Conservation (phyloP, 2,113 vertebrate genomes). For the Apodemus sylvaticus region DNA sequence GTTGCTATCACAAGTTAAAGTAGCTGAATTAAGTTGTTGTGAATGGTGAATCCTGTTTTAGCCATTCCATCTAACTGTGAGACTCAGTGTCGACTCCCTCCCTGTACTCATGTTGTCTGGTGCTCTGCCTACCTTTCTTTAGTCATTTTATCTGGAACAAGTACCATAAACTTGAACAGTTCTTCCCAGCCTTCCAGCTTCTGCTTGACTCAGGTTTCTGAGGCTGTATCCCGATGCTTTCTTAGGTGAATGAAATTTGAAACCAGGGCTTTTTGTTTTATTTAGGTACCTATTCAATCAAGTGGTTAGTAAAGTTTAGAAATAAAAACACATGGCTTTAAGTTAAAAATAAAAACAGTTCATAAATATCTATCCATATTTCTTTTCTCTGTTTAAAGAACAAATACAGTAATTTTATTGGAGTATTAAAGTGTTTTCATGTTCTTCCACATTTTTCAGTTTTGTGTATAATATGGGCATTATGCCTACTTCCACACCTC, state of each 20-base stretch:
- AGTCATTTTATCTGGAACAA: neutral
- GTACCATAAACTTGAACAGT: neutral
- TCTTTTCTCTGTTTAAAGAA: neutral
- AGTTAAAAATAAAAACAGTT: neutral
- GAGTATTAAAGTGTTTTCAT: neutral
- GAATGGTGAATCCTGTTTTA: neutral
- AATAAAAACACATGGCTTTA: conserved; percentile 43
- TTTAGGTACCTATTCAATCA: neutral
- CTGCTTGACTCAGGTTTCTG: neutral
- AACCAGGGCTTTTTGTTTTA: neutral
- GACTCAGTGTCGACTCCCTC: neutral
- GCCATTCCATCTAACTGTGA: neutral
- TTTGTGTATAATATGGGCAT: neutral
- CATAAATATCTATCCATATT: neutral
- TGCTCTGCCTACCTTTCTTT: neutral
- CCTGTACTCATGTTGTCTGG: neutral
- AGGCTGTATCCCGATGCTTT: neutral
- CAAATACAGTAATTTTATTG: neutral
- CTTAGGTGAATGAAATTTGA: conserved; percentile 32
- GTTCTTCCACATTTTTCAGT: neutral
- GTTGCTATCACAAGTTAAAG: neutral
- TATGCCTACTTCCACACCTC: neutral
- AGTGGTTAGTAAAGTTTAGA: neutral
- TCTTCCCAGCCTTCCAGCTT: neutral
- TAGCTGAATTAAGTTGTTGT: neutral